Evolutionary conservation across 2,797 vertebrate genomes (phyloP), one percentile per base, ranked within the genome.

Genomic region (Enteromius trimaculatus): DNA sequence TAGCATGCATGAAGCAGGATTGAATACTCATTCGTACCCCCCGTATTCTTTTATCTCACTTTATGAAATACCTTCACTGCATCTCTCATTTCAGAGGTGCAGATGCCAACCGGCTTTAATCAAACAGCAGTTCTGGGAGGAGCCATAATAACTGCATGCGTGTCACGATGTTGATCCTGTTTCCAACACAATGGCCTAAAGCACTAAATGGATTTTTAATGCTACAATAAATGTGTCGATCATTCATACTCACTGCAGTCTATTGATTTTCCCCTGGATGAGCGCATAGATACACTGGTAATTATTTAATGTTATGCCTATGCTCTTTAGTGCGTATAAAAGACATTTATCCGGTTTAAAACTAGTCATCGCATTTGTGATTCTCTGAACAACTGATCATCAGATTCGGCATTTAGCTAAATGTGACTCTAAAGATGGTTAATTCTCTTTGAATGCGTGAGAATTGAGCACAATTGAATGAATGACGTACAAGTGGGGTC

Each of bases 1-100:
- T 80, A 85, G 77, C 71, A 62, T 26, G 64, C 64, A 34, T 51
- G 82, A 82, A 88, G 85, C 58, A 76, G 29, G 44, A 86, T 88
- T 78, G 71, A 86, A 84, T 44, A 80, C 76, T 65, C 3, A 88
- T 86, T 86, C 80, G 75, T 53, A 79, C 29, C 29, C 29, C 29
- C 29, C 29, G 29, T 31, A 44, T 53, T 42, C 53, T 23, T 76
- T 37, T 6, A 13, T 7, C 9, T 66, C 21, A 8, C n/a, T 34
- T 62, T 51, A 31, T 39, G 42, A 77, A 44, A 65, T 44, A 78
- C 19, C 60, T 64, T 34, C 37, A 68, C 31, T 23, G 14, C 74
- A 62, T 23, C 26, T 81, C 62, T 26, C 37, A 9, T 34, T 74
- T 58, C 60, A 75, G 69, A 47, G 6, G 31, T 39, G 51, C 65